These are phyloP conservation scores for Trachythela sp. DNA, from an alignment of 64 coral and sea anemone species.

Conservation along the genomic window DNA sequence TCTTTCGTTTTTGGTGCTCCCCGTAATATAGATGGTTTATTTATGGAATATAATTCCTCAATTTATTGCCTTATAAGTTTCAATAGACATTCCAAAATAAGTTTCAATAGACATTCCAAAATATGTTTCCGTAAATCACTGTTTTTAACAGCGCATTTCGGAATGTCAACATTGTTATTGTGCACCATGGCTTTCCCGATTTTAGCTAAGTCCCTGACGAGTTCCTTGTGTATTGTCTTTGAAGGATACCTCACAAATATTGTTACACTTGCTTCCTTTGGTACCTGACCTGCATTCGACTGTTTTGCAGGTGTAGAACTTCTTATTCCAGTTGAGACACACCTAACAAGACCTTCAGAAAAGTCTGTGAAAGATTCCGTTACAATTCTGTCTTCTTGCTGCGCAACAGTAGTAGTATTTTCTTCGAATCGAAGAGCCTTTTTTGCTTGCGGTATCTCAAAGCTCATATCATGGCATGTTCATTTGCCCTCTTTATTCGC, in stretches of 20 bases:
- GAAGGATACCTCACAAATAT: not conserved
- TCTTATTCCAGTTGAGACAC: not conserved
- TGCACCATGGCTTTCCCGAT: conserved; percentile 19
- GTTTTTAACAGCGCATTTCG: conserved; percentile 5
- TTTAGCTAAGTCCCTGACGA: not conserved
- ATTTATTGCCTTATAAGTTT: not conserved
- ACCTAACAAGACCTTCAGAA: not conserved
- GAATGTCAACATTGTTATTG: not conserved
- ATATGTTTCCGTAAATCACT: not conserved
- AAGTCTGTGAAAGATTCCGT: not conserved
- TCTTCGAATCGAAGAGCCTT: not conserved
- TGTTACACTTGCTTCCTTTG: not conserved
- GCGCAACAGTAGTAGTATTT: not conserved
- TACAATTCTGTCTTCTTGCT: not conserved
- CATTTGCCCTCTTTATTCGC: not conserved
- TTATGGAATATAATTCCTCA: conserved; percentile 36
- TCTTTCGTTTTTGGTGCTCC: not conserved
- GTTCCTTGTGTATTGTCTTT: not conserved
- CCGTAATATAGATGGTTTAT: conserved; percentile 29
- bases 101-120: not conserved
- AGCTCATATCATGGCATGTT: not conserved
- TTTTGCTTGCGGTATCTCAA: not conserved
- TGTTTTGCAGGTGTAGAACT: not conserved
- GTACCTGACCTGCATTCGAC: not conserved
- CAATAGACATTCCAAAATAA: not conserved